Conservation (phyloP, 2,113 vertebrate genomes). For the Donacobius atricapilla region DNA sequence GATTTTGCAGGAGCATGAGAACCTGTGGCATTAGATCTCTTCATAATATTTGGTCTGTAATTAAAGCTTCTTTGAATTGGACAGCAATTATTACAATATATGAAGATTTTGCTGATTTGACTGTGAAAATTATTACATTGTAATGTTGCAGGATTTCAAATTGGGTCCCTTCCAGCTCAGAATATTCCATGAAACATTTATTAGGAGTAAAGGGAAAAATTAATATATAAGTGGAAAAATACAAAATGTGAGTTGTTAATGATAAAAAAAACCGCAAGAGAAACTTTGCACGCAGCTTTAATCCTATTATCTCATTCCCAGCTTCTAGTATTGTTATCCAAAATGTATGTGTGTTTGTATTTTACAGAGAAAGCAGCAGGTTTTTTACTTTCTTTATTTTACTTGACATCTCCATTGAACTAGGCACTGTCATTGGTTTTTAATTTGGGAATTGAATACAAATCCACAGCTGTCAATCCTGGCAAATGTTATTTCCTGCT, state of each 20-base stretch:
- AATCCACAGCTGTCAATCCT: conserved; percentile 75
- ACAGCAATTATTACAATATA: not conserved
- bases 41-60: not conserved
- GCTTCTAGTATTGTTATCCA: conserved; percentile 23
- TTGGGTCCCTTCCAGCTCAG: no score
- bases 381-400: conserved; percentile 47
- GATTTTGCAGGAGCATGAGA: not conserved
- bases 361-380: conserved; percentile 18
- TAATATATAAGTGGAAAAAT: not conserved
- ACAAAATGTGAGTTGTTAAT: not conserved
- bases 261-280: not conserved
- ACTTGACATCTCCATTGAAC: conserved; percentile 65
- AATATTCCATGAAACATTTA: no score
- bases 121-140: not conserved
- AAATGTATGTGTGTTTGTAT: conserved; percentile 37
- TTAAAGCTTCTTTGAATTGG: not conserved
- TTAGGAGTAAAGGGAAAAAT: not conserved
- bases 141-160: not conserved
- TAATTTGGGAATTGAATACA: conserved; percentile 71
- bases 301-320: conserved; percentile 9
- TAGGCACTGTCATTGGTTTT: conserved; percentile 60
- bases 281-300: conserved; percentile 23
- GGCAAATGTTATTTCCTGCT: conserved; percentile 75
- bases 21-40: not conserved
- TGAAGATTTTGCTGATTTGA: not conserved